Percentiles rank a stretch among this genome's conserved stretches.
These are phyloP conservation scores for Berghia stephanieae DNA, from an alignment of 1,140 invertebrate species.

Conservation along the genomic window DNA sequence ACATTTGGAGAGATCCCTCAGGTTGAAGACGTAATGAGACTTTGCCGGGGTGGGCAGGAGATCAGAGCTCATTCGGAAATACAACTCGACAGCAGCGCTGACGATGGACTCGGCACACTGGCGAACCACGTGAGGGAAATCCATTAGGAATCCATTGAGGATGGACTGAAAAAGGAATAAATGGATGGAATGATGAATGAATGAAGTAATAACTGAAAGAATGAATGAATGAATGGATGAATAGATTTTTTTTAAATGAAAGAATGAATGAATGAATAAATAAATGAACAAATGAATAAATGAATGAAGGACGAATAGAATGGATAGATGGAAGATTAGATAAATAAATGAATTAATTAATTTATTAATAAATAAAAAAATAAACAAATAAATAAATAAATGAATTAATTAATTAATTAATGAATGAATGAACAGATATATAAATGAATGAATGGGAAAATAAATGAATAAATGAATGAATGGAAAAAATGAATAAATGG, in stretches of 20 bases:
- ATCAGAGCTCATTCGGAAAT: slow-evolving; percentile 66
- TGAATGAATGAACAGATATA: too few species aligned
- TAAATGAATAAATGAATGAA: too few species aligned
- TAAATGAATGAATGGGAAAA: too few species aligned
- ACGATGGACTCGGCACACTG: slow-evolving; percentile 65
- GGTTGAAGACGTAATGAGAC: slow-evolving; percentile 68
- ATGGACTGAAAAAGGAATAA: slow-evolving; percentile 71
- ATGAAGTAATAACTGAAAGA: background rate
- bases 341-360: too few species aligned
- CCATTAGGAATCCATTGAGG: slow-evolving; percentile 77
- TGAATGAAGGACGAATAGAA: too few species aligned
- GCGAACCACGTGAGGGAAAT: slow-evolving; percentile 69
- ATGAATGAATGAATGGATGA: background rate
- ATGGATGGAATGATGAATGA: background rate
- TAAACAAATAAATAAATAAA: too few species aligned
- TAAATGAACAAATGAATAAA: background rate
- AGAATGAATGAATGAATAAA: background rate
- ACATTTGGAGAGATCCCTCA: slow-evolving; percentile 68
- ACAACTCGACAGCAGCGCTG: slow-evolving; percentile 66
- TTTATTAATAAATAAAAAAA: too few species aligned
- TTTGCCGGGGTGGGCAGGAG: slow-evolving; percentile 68
- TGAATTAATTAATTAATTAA: too few species aligned
- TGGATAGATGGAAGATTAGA: too few species aligned
- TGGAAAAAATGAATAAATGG: too few species aligned
- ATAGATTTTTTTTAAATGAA: background rate